These are phyloP conservation scores for Falco naumanni DNA, from an alignment of 2,797 vertebrate species.

Conservation along the genomic window DNA sequence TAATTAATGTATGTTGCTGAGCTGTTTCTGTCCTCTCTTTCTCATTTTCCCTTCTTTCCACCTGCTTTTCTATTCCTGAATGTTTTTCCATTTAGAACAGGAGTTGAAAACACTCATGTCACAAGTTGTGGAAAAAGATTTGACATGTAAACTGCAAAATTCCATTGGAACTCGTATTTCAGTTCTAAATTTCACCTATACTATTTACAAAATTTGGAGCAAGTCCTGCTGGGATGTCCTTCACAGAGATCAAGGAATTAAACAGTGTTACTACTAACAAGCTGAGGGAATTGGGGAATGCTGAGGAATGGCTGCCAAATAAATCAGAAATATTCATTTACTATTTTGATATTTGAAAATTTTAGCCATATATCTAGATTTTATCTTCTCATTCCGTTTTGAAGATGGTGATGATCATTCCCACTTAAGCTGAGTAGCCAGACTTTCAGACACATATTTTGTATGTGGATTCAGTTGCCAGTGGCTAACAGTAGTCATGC, in stretches of 20 bases:
- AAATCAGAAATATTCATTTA: not conserved
- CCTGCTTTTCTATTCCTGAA: not conserved
- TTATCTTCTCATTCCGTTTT: not conserved
- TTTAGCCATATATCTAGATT: not conserved
- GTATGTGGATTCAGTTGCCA: not conserved
- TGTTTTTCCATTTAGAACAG: not conserved
- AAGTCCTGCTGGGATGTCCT: not conserved
- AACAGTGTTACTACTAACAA: not conserved
- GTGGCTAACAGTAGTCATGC: not conserved
- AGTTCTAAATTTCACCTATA: not conserved
- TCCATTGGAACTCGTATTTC: not conserved
- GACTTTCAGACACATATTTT: not conserved
- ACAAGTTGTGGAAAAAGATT: not conserved
- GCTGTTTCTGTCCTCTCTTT: not conserved
- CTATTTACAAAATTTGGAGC: not conserved
- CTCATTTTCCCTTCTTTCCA: not conserved
- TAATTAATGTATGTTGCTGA: not conserved
- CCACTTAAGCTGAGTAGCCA: not conserved
- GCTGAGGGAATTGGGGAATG: not conserved
- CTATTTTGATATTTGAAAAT: not conserved
- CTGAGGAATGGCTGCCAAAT: not conserved
- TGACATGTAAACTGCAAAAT: not conserved
- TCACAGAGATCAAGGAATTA: not conserved
- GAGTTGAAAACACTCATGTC: not conserved
- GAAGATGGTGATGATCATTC: not conserved